Evolutionary conservation across 2,797 vertebrate genomes (phyloP), one percentile per base, ranked within the genome.

Genomic region (Lepilemur ruficaudatus): DNA sequence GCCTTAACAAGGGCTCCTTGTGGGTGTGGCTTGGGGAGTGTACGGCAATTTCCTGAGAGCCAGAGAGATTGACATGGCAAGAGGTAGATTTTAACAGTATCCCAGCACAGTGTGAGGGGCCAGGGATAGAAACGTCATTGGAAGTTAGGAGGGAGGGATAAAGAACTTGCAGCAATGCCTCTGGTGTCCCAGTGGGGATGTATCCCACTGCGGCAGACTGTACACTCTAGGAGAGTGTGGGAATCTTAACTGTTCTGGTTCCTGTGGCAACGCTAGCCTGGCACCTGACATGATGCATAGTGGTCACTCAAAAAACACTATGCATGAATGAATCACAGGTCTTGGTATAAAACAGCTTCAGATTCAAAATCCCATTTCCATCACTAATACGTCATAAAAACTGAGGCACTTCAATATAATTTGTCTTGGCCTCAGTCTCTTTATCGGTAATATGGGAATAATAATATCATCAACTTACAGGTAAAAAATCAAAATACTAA

Each of bases 141-240:
- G 13, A 63, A 25, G 4, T 30, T 22, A n/a, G 75, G 41, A 55
- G 55, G 63, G 23, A 81, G 12, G 10, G n/a, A 18, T 3, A 83
- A 72, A 72, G 17, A 63, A 63, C 7, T 41, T 69, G 17, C 11
- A 18, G 6, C 0, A 7, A 8, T 9, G 28, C 2, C 18, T 22
- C 30, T 12, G 25, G n/a, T n/a, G 23, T 67, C 11, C 11, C 4
- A 3, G 14, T 17, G 14, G 43, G 3, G 8, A 22, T 1, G 0
- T 1, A 0, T 2, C 4, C 1, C 0, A 0, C 46, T 35, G 7
- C 8, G 13, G 8, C 11, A 43, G 35, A 55, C 30, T 1, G 1
- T 9, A 6, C 57, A 22, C 30, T 72, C 22, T 32, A 17, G 30
- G 41, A 32, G 10, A 5, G 3, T 57, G 22, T 69, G 55, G 52